These are phyloP conservation scores for Allolobophora icterica DNA, from an alignment of 2,888 invertebrate genomes.

Conservation along the genomic window DNA sequence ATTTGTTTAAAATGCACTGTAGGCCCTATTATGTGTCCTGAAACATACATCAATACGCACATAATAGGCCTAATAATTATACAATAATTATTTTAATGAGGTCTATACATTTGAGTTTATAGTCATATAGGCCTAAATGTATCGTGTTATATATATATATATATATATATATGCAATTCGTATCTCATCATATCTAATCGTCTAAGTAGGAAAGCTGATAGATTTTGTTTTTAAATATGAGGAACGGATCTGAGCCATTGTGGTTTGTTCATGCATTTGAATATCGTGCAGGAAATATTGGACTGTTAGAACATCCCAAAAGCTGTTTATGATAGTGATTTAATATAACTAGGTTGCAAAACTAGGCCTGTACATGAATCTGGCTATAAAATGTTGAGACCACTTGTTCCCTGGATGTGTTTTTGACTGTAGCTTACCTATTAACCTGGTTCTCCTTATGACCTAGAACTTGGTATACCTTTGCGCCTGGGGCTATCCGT, in stretches of 20 bases:
- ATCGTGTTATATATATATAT: too few species aligned
- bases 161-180: too few species aligned
- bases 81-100: neutral
- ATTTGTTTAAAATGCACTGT: too few species aligned
- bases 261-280: neutral
- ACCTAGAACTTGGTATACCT: neutral
- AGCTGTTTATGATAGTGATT: neutral
- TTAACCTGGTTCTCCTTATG: neutral
- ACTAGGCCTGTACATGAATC: neutral
- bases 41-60: too few species aligned
- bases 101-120: too few species aligned
- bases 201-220: too few species aligned
- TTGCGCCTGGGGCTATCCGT: neutral
- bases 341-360: neutral
- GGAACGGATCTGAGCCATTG: too few species aligned
- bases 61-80: too few species aligned
- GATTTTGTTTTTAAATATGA: too few species aligned
- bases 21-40: too few species aligned
- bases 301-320: neutral
- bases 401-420: constrained; percentile 8
- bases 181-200: too few species aligned
- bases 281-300: neutral
- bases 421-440: neutral
- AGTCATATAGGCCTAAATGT: too few species aligned
- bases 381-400: neutral